Conservation (phyloP, 2,797 vertebrate species). For the Falco peregrinus region DNA sequence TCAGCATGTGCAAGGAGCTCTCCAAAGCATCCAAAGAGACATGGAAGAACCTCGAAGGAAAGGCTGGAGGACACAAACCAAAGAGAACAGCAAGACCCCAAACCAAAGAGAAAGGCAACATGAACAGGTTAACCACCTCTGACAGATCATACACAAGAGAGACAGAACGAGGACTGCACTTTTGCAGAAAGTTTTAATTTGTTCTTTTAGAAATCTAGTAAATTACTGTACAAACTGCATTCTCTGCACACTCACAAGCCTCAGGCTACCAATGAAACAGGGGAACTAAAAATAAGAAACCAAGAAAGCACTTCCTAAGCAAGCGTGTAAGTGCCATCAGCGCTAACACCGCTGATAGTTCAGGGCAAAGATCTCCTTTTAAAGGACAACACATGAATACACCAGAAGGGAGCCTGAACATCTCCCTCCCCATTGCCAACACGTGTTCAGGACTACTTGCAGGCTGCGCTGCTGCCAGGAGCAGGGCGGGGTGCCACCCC, state of each 20-base stretch:
- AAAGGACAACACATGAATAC: rapidly evolving
- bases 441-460: not conserved
- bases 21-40: not conserved
- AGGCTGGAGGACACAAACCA: not conserved
- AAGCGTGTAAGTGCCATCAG: not conserved
- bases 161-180: not conserved
- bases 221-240: not conserved
- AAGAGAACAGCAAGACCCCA: not conserved
- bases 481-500: not conserved
- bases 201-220: not conserved
- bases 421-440: not conserved
- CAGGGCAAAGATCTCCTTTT: not conserved
- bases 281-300: not conserved
- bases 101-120: not conserved
- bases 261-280: not conserved
- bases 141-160: not conserved
- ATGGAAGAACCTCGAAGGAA: not conserved
- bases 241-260: not conserved
- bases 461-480: not conserved
- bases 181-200: too few relatives aligned
- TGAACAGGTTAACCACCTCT: not conserved
- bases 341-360: rapidly evolving
- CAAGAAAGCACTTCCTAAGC: not conserved
- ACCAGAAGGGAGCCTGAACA: not conserved
- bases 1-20: not conserved